Evolutionary conservation across 35 echinoderm and acorn worm genomes (phyloP).

Genomic region (Patiria miniata): DNA sequence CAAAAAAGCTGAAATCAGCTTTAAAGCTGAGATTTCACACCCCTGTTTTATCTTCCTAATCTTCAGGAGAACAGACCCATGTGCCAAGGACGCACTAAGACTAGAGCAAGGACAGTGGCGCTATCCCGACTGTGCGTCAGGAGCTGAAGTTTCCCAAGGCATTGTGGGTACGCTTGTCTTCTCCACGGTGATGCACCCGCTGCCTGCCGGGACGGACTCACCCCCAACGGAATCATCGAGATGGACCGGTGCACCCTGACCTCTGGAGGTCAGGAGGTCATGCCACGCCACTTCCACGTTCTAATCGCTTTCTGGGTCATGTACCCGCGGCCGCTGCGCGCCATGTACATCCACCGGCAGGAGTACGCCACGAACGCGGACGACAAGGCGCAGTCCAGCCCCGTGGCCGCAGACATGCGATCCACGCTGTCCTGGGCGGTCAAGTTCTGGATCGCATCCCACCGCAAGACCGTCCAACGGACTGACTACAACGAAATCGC

Average conservation of each 20-base stretch:
- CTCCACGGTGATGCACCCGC: no score
- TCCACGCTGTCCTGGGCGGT: constrained; percentile 90
- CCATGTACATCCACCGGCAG: neutral
- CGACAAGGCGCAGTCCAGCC: neutral
- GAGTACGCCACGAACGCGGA: constrained; percentile 1
- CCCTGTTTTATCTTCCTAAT: no score
- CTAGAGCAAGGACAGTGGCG: no score
- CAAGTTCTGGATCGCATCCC: constrained; percentile 52
- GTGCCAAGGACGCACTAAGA: no score
- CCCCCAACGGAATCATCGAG: neutral
- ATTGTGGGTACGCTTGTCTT: no score
- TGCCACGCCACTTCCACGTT: neutral
- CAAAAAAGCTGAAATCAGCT: no score
- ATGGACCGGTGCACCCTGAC: neutral
- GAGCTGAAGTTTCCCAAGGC: no score
- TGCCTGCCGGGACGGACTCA: no score
- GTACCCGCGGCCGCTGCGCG: neutral
- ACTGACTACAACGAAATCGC: constrained; percentile 75
- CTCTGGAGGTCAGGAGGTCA: neutral
- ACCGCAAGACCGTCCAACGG: constrained; percentile 67
- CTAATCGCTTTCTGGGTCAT: constrained; percentile 13
- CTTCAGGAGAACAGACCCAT: no score
- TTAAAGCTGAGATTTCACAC: no score
- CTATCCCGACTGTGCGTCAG: no score
- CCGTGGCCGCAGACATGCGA: constrained; percentile 20